Percentiles rank a stretch among this genome's conserved stretches.
Conservation (phyloP, 2,888 invertebrate genomes). For the Marronus borbonicus region DNA sequence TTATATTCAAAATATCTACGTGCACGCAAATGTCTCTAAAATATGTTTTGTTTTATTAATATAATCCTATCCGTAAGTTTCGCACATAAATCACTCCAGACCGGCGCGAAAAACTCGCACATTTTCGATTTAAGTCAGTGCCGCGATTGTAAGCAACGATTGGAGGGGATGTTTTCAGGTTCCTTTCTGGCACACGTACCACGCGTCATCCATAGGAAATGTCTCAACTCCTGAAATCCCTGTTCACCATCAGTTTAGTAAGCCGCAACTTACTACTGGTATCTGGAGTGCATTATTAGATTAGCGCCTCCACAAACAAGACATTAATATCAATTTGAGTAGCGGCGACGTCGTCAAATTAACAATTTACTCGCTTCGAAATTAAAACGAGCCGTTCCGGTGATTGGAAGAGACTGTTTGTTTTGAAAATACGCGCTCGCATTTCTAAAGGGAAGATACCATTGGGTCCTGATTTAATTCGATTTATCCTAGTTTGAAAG, state of each 20-base stretch:
- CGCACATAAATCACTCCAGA: not conserved
- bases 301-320: conserved; percentile 66
- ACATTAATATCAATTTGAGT: conserved; percentile 67
- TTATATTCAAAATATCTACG: not conserved
- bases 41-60: conserved; percentile 14
- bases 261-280: conserved; percentile 61
- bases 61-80: conserved; percentile 13
- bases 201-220: conserved; percentile 62
- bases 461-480: not conserved
- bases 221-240: conserved; percentile 64
- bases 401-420: conserved; percentile 56
- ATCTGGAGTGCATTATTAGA: conserved; percentile 62
- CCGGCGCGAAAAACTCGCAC: conserved; percentile 26
- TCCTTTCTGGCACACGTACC: conserved; percentile 40
- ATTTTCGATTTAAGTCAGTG: conserved; percentile 19
- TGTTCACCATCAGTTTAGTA: conserved; percentile 62
- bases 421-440: conserved; percentile 52
- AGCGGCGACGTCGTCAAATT: conserved; percentile 58
- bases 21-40: not conserved
- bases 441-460: too few species aligned
- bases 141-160: not conserved
- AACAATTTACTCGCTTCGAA: conserved; percentile 55
- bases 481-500: conserved; percentile 22
- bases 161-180: conserved; percentile 55
- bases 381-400: conserved; percentile 54